Evolutionary conservation across 2,888 invertebrate genomes (phyloP), one percentile per base, ranked within the genome.

Genomic region (Volucella zonaria): DNA sequence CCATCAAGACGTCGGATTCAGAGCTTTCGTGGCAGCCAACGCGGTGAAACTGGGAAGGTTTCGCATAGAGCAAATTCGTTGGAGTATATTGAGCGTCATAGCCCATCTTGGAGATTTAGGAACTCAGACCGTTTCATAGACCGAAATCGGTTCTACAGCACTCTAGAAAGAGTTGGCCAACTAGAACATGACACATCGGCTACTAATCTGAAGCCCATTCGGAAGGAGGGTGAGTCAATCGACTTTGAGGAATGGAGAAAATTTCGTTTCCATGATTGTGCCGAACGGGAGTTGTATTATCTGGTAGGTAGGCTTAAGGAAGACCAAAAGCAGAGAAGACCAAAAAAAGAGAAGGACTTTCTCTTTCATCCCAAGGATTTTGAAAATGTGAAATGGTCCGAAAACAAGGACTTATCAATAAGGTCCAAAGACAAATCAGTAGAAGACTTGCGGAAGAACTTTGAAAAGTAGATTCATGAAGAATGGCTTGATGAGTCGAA

Each of bases 161-260:
- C 96, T 87, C 93, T 98, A 82, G 97, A 97, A 91, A 94, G 97
- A 88, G 95, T 98, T 62, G 96, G 95, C 0, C 95, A 97, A 88
- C 91, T 97, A 75, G 97, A 97, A 92, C 94, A 94, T 87, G 94
- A 95, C 0, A 95, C 96, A 6, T 96, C 95, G 0, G 93, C 93
- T 0, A 93, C 93, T 56, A 95, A 95, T 88, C 92, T 96, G 62
- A 94, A 95, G 64, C 96, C 96, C 1, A 93, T 96, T 87, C 93
- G 94, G 87, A 95, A 93, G 90, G 95, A 96, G 89, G 95, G 96
- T 88, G 96, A 96, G 90, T 95, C 96, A 10, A 95, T 97, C 82
- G 97, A 97, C 92, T 97, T 96, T 89, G 97, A 97, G 87, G 94
- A 96, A 76, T 97, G 97, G 97, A 96, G 95, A 89, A 95, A 95